Percentiles rank a stretch among this genome's conserved stretches.
phyloP scores from a whole-genome alignment of 2,888 invertebrate species.

The Tillus elongatus region DNA sequence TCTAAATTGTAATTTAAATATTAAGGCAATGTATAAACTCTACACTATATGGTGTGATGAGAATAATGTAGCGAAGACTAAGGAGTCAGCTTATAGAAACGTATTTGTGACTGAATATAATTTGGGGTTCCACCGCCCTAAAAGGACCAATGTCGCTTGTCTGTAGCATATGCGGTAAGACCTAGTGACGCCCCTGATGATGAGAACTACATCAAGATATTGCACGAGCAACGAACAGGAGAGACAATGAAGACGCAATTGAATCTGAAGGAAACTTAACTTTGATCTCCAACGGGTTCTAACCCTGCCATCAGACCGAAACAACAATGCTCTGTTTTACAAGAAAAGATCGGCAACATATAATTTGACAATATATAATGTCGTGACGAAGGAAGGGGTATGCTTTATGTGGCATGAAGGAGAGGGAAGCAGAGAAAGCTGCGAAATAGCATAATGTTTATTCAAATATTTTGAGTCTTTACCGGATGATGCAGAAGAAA shows the following conservation, averaged over 20 bases:
- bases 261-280: not conserved
- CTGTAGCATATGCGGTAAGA: not conserved
- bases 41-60: slow-evolving; percentile 4
- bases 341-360: slow-evolving; percentile 15
- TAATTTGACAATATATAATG: slow-evolving; percentile 21
- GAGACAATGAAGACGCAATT: slow-evolving; percentile 2
- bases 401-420: too few species aligned
- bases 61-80: not conserved
- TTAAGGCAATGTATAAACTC: slow-evolving; percentile 8
- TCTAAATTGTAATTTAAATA: too few species aligned
- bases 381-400: slow-evolving; percentile 17
- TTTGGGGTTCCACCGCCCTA: not conserved
- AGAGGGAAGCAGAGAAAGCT: too few species aligned
- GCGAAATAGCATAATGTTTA: too few species aligned
- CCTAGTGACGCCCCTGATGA: not conserved
- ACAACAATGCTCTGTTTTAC: too few species aligned
- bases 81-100: slow-evolving; percentile 2
- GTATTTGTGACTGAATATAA: slow-evolving; percentile 1
- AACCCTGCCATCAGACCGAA: slow-evolving; percentile 14
- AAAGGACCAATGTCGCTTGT: slow-evolving; percentile 4
- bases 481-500: slow-evolving; percentile 14
- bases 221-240: slow-evolving; percentile 1
- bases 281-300: slow-evolving; percentile 21
- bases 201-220: slow-evolving; percentile 3
- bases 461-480: slow-evolving; percentile 25